phyloP scores from a whole-genome alignment of 2,113 vertebrate genomes.

The Anguilla japonica region DNA sequence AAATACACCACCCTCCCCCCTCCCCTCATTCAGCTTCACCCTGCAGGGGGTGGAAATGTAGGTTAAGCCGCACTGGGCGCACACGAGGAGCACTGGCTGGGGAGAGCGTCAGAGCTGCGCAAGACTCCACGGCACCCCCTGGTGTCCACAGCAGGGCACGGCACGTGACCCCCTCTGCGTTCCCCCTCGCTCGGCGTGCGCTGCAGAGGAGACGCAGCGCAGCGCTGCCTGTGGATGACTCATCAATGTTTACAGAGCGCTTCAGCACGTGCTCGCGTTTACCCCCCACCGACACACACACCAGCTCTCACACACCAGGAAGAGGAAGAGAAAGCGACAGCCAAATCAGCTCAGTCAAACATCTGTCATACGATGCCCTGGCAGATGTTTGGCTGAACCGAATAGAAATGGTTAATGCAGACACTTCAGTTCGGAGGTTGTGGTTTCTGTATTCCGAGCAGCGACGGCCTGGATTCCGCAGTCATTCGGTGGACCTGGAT shows the following conservation, averaged over 20 bases:
- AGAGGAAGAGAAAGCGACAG: not conserved
- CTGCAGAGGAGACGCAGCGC: not conserved
- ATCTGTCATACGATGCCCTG: constrained; percentile 9
- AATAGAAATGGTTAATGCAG: not conserved
- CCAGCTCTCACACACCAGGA: not conserved
- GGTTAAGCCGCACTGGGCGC: not conserved
- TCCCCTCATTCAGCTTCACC: not conserved
- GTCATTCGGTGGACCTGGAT: not conserved
- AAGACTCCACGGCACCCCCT: not conserved
- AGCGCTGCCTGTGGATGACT: not conserved
- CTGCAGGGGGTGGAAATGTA: not conserved
- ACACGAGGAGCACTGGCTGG: not conserved
- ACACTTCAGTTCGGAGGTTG: not conserved
- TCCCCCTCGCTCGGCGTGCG: not conserved
- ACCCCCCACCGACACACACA: not conserved
- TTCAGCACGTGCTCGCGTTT: not conserved
- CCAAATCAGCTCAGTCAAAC: constrained; percentile 30
- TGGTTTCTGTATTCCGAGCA: not conserved
- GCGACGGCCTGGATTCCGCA: not conserved
- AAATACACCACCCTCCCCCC: not conserved
- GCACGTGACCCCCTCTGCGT: not conserved
- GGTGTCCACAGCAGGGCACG: not conserved
- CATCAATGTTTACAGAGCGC: not conserved
- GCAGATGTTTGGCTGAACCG: constrained; percentile 4
- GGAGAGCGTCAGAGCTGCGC: not conserved